A percentile compares a stretch with the other conserved stretches of the same genome.
phyloP scores from a whole-genome alignment of 2,888 invertebrate species.

The Criorhina ranunculi region DNA sequence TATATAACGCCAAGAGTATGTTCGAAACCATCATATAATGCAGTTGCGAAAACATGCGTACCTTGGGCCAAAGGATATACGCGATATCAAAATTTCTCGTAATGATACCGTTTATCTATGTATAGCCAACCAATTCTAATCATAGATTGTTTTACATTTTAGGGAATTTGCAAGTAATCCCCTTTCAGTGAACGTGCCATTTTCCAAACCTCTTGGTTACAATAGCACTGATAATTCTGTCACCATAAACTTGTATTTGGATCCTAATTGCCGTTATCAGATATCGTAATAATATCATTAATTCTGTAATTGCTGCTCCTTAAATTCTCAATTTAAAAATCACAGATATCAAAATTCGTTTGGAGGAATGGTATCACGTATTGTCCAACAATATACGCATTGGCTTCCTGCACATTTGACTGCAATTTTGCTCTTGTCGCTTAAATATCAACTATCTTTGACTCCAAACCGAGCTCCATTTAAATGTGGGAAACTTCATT shows the following conservation, averaged over 20 bases:
- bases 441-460: conserved; percentile 85
- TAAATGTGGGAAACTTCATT: conserved; percentile 86
- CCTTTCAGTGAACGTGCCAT: conserved; percentile 87
- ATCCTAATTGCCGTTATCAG: conserved; percentile 89
- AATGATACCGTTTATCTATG: conserved; percentile 80
- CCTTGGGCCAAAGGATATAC: conserved; percentile 89
- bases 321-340: conserved; percentile 1
- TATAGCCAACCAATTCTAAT: background rate
- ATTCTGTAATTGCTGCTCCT: background rate
- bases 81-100: conserved; percentile 87
- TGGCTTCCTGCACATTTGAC: conserved; percentile 88
- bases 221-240: conserved; percentile 84
- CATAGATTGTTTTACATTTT: conserved; percentile 1
- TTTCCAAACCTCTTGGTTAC: conserved; percentile 85
- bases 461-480: conserved; percentile 81
- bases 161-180: conserved; percentile 83
- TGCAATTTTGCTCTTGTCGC: conserved; percentile 87
- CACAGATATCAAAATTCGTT: conserved; percentile 85
- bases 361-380: conserved; percentile 87
- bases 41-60: conserved; percentile 87
- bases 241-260: conserved; percentile 87
- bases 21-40: conserved; percentile 85
- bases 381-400: conserved; percentile 88
- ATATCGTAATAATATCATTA: conserved; percentile 85
- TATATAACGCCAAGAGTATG: conserved; percentile 86